Conservation (phyloP, 2,888 invertebrate genomes). For the Thecocarcelia acutangulata region DNA sequence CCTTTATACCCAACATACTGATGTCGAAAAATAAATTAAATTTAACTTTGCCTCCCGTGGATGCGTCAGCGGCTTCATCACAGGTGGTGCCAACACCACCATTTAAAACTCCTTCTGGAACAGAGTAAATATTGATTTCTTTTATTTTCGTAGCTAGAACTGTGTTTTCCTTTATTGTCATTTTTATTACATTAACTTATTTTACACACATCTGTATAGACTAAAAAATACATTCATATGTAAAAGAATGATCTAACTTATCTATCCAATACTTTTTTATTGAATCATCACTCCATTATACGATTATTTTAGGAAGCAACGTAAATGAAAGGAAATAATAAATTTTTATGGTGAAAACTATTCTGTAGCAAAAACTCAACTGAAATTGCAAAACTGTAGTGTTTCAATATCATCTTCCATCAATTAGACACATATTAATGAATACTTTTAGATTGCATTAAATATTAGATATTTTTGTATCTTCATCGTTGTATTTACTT, state of each 20-base stretch:
- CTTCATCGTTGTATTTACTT: conserved; percentile 8
- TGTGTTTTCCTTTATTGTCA: conserved; percentile 61
- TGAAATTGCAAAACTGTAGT: background rate
- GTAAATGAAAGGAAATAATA: background rate
- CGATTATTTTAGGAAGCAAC: conserved; percentile 28
- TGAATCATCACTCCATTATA: conserved; percentile 29
- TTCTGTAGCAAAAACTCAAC: background rate
- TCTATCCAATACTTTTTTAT: conserved; percentile 15
- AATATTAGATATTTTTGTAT: background rate
- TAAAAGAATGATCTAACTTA: conserved; percentile 37
- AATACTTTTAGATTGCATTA: background rate
- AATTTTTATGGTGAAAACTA: background rate
- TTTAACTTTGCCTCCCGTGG: conserved; percentile 93
- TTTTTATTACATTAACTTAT: conserved; percentile 61
- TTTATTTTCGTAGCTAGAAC: background rate
- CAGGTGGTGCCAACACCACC: conserved; percentile 83
- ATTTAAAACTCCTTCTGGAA: conserved; percentile 81
- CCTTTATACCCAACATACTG: background rate
- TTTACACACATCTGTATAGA: conserved; percentile 43
- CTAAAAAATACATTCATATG: conserved; percentile 6
- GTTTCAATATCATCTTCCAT: no score
- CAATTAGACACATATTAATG: background rate
- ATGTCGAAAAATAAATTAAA: conserved; percentile 96
- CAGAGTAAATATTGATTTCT: conserved; percentile 80
- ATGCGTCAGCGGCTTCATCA: conserved; percentile 84